Conservation (phyloP, 2,888 invertebrate species). For the Drosophila picticornis region DNA sequence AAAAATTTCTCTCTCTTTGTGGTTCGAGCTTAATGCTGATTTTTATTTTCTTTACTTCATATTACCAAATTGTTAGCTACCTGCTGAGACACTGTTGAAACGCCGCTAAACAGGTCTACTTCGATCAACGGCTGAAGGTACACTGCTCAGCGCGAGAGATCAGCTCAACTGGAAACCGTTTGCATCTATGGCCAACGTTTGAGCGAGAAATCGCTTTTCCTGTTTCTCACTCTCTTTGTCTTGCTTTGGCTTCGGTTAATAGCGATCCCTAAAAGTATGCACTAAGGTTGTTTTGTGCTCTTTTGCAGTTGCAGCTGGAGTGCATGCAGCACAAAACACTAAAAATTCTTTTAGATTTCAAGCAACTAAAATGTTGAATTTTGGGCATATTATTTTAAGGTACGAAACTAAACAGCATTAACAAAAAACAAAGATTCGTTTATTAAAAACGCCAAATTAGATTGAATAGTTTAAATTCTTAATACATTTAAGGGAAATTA, state of each 20-base stretch:
- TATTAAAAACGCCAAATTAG: neutral
- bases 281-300: neutral
- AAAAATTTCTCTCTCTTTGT: conserved; percentile 8
- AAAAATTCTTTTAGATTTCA: neutral
- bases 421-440: neutral
- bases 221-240: neutral
- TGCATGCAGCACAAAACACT: neutral
- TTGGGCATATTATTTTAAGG: neutral
- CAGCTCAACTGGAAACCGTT: conserved; percentile 24
- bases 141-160: conserved; percentile 41
- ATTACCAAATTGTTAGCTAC: conserved; percentile 41
- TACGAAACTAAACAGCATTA: neutral
- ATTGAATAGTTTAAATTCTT: neutral
- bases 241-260: neutral
- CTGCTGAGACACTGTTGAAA: conserved; percentile 23
- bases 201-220: conserved; percentile 13
- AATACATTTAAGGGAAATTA: neutral
- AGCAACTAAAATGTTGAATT: neutral
- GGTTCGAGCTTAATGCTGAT: conserved; percentile 2
- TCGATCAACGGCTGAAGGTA: conserved; percentile 30
- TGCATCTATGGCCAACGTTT: conserved; percentile 39
- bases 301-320: neutral
- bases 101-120: conserved; percentile 3
- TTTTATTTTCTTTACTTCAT: conserved; percentile 11
- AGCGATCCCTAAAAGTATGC: conserved; percentile 20